Conservation (phyloP, 2,888 invertebrate species). For the Cryptocheilus praepositus region DNA sequence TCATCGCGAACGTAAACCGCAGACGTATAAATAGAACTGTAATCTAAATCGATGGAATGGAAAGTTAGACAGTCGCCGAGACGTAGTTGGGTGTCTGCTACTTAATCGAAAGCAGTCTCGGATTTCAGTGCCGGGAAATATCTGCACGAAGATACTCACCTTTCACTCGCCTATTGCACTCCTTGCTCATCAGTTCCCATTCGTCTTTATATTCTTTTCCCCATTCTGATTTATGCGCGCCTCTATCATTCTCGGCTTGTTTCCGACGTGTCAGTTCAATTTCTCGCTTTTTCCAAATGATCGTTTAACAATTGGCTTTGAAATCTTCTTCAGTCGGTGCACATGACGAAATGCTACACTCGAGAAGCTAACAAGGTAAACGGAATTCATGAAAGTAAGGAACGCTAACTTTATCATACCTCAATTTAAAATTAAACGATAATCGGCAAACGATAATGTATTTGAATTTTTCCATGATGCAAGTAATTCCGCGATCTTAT, state of each 20-base stretch:
- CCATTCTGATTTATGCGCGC: not conserved
- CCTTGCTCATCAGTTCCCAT: not conserved
- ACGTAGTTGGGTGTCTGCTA: no score
- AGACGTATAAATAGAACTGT: no score
- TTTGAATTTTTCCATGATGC: no score
- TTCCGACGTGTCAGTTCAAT: constrained; percentile 14
- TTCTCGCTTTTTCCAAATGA: constrained; percentile 28
- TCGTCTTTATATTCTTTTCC: constrained; percentile 1
- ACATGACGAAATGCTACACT: constrained; percentile 6
- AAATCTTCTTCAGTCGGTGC: constrained; percentile 33
- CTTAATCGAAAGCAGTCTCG: no score
- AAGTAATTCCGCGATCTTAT: no score
- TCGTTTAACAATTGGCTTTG: constrained; percentile 44
- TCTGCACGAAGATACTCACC: no score
- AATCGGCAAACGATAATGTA: not conserved
- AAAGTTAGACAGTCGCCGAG: no score
- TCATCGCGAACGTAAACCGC: no score
- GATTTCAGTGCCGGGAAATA: not conserved
- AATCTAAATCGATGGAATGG: no score
- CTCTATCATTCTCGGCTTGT: constrained; percentile 2
- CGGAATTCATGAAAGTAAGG: not conserved
- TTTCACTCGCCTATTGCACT: not conserved
- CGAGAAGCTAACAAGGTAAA: not conserved
- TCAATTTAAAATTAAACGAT: constrained; percentile 24
- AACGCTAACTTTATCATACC: constrained; percentile 21